phyloP scores from a whole-genome alignment of 2,888 invertebrate species.

The Pandemis cinnamomeana region DNA sequence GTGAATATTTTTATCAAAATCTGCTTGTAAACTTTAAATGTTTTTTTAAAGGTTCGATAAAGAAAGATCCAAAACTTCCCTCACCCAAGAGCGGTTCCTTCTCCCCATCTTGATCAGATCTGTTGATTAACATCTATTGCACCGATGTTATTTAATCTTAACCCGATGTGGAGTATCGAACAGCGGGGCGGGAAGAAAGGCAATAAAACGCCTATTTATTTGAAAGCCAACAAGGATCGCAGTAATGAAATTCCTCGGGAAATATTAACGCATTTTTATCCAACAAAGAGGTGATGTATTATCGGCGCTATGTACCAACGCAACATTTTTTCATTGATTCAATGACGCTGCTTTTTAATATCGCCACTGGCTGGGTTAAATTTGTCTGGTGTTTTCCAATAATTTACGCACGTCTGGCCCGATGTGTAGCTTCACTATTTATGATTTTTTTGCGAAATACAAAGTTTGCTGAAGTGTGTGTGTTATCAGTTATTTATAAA shows the following conservation, averaged over 20 bases:
- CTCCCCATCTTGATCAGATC: not conserved
- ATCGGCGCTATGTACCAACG: conserved; percentile 58
- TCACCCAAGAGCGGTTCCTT: not conserved
- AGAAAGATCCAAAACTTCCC: not conserved
- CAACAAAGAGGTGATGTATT: conserved; percentile 76
- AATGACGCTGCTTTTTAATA: conserved; percentile 40
- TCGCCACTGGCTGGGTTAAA: conserved; percentile 23
- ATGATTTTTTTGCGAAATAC: not conserved
- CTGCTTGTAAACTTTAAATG: no score
- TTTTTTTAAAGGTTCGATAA: no score
- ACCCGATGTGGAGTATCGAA: conserved; percentile 71
- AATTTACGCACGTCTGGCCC: not conserved
- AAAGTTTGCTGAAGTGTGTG: not conserved
- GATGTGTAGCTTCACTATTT: not conserved
- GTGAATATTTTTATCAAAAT: no score
- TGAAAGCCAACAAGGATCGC: conserved; percentile 76
- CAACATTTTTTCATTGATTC: conserved; percentile 43
- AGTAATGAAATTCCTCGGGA: conserved; percentile 80
- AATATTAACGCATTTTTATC: conserved; percentile 80
- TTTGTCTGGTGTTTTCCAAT: conserved; percentile 11
- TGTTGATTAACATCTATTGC: conserved; percentile 37
- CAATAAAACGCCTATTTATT: conserved; percentile 82
- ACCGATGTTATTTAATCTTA: conserved; percentile 55
- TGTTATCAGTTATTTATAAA: no score
- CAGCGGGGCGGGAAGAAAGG: conserved; percentile 66